These are phyloP conservation scores for Rhizomys pruinosus DNA, from an alignment of 2,113 vertebrate species.

Conservation along the genomic window DNA sequence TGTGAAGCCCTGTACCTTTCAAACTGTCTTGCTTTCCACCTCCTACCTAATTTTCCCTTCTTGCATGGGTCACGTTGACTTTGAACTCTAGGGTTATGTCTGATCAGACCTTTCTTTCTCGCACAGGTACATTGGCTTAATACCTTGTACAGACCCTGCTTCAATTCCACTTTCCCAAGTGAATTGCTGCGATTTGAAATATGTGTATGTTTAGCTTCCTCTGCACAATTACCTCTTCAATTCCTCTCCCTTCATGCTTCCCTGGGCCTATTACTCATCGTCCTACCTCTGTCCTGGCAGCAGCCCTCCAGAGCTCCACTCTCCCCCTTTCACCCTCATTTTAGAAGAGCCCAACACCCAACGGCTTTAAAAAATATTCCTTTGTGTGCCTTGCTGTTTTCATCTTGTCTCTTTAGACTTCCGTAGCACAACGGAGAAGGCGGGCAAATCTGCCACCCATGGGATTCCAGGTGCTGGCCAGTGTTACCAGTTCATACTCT, in stretches of 20 bases:
- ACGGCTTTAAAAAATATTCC: not conserved
- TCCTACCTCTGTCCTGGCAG: slow-evolving; percentile 22
- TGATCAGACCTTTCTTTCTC: not conserved
- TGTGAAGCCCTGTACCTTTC: not conserved
- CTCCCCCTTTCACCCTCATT: not conserved
- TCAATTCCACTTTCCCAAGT: slow-evolving; percentile 61
- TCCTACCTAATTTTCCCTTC: not conserved
- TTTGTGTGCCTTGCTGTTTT: not conserved
- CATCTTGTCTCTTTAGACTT: not conserved
- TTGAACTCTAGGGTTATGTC: not conserved
- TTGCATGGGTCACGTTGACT: slow-evolving; percentile 32
- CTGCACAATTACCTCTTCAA: slow-evolving; percentile 58
- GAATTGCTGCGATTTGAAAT: slow-evolving; percentile 60
- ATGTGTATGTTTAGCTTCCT: slow-evolving; percentile 69
- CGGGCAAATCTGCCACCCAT: not conserved
- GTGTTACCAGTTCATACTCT: not conserved
- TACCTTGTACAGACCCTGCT: not conserved
- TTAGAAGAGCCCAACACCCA: not conserved
- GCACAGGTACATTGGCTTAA: not conserved
- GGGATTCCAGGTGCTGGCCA: not conserved
- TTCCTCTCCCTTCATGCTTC: slow-evolving; percentile 69
- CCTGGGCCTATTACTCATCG: slow-evolving; percentile 64
- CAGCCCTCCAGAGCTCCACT: not conserved
- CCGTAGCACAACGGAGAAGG: not conserved
- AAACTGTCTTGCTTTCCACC: too few species aligned